Evolutionary conservation across 2,888 invertebrate genomes (phyloP).

Genomic region (Perizoma flavofasciatum): DNA sequence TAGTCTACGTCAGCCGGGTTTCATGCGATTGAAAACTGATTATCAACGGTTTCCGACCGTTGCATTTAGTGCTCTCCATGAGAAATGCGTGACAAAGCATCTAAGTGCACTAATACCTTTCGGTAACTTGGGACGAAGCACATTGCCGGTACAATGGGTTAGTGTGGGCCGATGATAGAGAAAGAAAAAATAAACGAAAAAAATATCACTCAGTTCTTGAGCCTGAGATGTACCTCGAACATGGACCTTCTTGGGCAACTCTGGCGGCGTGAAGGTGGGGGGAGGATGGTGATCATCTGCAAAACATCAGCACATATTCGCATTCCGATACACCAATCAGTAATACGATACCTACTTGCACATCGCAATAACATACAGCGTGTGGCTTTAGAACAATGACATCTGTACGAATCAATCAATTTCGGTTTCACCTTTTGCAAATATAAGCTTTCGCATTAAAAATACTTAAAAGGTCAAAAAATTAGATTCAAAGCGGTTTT

Average conservation of each 20-base stretch:
- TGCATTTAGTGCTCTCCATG: constrained; percentile 72
- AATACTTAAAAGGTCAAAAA: constrained; percentile 19
- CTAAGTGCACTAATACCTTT: constrained; percentile 75
- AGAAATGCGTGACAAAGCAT: constrained; percentile 80
- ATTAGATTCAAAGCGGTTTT: constrained; percentile 33
- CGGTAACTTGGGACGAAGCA: constrained; percentile 73
- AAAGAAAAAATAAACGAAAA: constrained; percentile 52
- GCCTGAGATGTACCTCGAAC: constrained; percentile 92
- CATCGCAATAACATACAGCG: constrained; percentile 68
- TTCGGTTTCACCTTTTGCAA: constrained; percentile 57
- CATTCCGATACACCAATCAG: constrained; percentile 82
- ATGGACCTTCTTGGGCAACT: constrained; percentile 99
- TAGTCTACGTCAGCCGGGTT: constrained; percentile 63
- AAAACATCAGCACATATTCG: constrained; percentile 90
- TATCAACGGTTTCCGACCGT: constrained; percentile 48
- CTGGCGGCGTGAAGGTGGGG: constrained; percentile 99
- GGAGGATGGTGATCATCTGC: constrained; percentile 98
- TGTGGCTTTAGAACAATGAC: constrained; percentile 52
- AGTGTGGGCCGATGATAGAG: constrained; percentile 76
- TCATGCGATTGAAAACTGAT: constrained; percentile 63
- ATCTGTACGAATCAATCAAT: constrained; percentile 36
- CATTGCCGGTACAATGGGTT: constrained; percentile 69
- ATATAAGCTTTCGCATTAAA: constrained; percentile 33
- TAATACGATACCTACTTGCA: constrained; percentile 71
- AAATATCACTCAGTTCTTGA: constrained; percentile 75